Conservation (phyloP, 2,797 vertebrate genomes). For the Columba guinea region DNA sequence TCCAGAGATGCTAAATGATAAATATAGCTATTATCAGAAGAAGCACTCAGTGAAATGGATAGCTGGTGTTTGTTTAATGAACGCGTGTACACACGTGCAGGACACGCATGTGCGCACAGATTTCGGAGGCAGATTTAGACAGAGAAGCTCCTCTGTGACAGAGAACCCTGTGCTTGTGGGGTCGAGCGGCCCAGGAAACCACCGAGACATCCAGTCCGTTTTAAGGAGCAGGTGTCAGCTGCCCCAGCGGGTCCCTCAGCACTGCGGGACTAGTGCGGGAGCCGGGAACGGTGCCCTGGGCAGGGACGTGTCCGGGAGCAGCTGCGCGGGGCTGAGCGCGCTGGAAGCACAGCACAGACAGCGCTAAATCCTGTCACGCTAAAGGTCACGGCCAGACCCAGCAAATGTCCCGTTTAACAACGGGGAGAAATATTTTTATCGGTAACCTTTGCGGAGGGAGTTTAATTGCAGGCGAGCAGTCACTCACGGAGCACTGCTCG, state of each 20-base stretch:
- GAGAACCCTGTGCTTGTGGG: accelerated
- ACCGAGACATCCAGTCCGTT: accelerated
- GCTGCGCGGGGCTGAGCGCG: accelerated
- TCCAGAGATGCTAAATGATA: slow-evolving; percentile 66
- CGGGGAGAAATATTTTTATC: neutral
- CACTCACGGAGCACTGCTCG: neutral
- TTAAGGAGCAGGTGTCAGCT: accelerated
- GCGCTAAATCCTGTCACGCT: neutral
- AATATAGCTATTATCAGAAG: slow-evolving; percentile 62
- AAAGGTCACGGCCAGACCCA: neutral
- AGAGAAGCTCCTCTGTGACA: neutral
- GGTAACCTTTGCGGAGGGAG: slow-evolving; percentile 9
- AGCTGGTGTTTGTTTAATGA: slow-evolving; percentile 43
- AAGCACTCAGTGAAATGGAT: slow-evolving; percentile 53
- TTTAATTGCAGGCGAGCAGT: neutral
- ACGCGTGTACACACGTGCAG: neutral
- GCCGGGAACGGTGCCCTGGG: too few relatives aligned
- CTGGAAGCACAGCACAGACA: neutral
- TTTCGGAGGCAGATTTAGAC: accelerated
- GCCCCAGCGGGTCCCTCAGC: accelerated
- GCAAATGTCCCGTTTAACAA: neutral
- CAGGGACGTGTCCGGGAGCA: accelerated
- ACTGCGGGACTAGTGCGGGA: accelerated
- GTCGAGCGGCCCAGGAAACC: accelerated
- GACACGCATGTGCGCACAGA: neutral